phyloP scores from a whole-genome alignment of 2,888 invertebrate genomes.

The Liodrosophila aerea region DNA sequence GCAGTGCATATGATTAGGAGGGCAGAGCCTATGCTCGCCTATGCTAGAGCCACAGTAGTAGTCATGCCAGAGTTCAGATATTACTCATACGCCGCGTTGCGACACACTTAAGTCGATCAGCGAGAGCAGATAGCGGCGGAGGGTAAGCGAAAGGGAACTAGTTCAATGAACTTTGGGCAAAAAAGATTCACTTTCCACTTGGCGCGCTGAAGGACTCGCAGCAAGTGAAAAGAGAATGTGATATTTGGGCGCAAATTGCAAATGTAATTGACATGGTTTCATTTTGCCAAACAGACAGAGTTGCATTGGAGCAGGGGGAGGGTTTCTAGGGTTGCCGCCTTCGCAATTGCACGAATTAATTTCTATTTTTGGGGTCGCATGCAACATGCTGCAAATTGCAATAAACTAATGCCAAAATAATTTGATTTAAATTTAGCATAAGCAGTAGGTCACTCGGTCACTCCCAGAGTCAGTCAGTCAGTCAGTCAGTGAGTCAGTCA shows the following conservation, averaged over 20 bases:
- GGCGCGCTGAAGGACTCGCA: slow-evolving; percentile 33
- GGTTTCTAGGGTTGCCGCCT: slow-evolving; percentile 27
- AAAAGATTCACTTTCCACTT: slow-evolving; percentile 40
- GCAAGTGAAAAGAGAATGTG: not conserved
- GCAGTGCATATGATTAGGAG: slow-evolving; percentile 38
- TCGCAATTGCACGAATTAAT: slow-evolving; percentile 63
- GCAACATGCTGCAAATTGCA: slow-evolving; percentile 61
- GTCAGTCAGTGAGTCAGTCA: slow-evolving; percentile 8
- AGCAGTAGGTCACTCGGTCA: slow-evolving; percentile 30
- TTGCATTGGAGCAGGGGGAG: not conserved
- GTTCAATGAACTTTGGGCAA: slow-evolving; percentile 63
- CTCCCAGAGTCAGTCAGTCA: slow-evolving; percentile 10
- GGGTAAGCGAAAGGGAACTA: slow-evolving; percentile 15
- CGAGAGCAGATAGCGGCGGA: slow-evolving; percentile 12
- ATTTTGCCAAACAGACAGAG: slow-evolving; percentile 32
- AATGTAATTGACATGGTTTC: slow-evolving; percentile 78
- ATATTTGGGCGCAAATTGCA: slow-evolving; percentile 50
- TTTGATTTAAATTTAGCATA: slow-evolving; percentile 70
- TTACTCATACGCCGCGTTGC: too few species aligned
- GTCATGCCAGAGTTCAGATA: not conserved
- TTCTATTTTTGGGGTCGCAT: slow-evolving; percentile 70
- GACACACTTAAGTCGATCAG: slow-evolving; percentile 69
- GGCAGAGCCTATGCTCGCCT: too few species aligned
- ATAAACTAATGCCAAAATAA: slow-evolving; percentile 67
- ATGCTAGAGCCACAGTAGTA: not conserved